A percentile compares a stretch with the other conserved stretches of the same genome.
These are phyloP conservation scores for Corythornis cristatus DNA, from an alignment of 2,113 vertebrate species.

Conservation along the genomic window DNA sequence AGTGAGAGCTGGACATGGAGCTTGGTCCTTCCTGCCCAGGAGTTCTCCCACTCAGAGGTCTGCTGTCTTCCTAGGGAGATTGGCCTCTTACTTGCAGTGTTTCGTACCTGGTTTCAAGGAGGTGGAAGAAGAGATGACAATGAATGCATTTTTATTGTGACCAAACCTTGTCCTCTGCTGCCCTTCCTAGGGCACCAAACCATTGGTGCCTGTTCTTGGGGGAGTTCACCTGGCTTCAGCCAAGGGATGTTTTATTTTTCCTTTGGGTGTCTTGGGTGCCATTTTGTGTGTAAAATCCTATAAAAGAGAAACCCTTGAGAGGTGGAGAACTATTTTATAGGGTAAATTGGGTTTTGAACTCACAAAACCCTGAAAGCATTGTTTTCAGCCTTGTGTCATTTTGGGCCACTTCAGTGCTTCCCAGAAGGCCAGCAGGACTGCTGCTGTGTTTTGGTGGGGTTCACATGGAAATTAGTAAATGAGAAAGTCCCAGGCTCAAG, in stretches of 20 bases:
- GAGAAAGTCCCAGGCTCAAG: neutral
- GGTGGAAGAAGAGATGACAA: neutral
- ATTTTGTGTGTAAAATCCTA: neutral
- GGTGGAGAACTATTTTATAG: neutral
- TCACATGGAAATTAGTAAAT: neutral
- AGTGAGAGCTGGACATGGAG: neutral
- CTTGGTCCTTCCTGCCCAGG: neutral
- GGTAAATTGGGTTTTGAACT: neutral
- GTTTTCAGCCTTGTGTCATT: neutral
- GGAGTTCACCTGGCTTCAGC: neutral
- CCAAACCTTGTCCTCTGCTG: neutral
- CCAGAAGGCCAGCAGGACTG: neutral
- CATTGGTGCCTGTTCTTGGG: neutral
- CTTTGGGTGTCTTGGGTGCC: neutral
- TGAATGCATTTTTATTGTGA: neutral
- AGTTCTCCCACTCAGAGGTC: neutral
- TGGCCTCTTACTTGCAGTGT: neutral
- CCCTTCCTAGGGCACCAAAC: neutral
- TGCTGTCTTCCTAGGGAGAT: neutral
- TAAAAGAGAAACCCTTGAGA: neutral
- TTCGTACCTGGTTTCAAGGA: neutral
- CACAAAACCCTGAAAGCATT: neutral
- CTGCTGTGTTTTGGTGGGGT: neutral
- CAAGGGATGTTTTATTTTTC: neutral
- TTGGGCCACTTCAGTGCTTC: neutral